Conservation (phyloP, 2,113 vertebrate genomes). For the Bos taurus region ARS-UCD2.0 NC_037332.1:118946501-118947000, state of each 20-base stretch:
- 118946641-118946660: background rate
- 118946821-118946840: accelerated
- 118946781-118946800: accelerated
- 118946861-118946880: no score
- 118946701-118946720: background rate
- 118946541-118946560: no score
- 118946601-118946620: accelerated
- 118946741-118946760: background rate
- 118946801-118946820: accelerated
- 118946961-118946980: background rate
- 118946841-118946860: accelerated
- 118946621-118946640: accelerated
- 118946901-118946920: accelerated
- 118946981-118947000: background rate
- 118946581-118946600: accelerated
- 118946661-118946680: background rate
- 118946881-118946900: accelerated
- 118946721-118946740: accelerated
- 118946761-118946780: background rate
- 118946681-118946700: no score
- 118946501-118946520: accelerated
- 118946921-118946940: background rate
- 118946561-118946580: background rate
- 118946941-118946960: background rate
- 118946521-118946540: accelerated